Base-by-base conservation (phyloP, 2,888 invertebrate species). In the Anoplius nigerrimus region DNA sequence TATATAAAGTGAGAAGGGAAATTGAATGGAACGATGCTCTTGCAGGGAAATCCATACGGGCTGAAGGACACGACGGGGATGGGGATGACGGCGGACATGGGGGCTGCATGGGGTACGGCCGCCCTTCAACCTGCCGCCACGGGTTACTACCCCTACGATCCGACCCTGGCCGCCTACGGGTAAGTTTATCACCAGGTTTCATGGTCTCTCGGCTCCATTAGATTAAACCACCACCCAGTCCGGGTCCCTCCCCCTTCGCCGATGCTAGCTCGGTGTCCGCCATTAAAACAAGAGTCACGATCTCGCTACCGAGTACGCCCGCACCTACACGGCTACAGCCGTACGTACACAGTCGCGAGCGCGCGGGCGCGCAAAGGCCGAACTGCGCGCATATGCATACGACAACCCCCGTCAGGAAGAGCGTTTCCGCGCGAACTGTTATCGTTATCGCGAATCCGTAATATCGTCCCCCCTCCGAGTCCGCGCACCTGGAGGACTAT, bases 61-160 rank as follows among this genome's bases (percentile, higher is more conserved):
- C 90, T 97, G 89, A 97, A 97, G 91, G 94, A 95, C 88, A 87
- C 89, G 78, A 88, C 88, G 85, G 91, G 93, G 76, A 93, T 95
- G 89, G 91, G 92, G 74, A 92, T 94, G 84, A 93, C 95, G 85
- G 93, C 95, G 62, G 97, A 97, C 89, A 96, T 96, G 95, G 88
- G 88, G 72, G 93, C 95, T 74, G 95, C 96, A 83, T 97, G 97
- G 97, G 95, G 96, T 82, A 95, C 95, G 75, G 95, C 96, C 71
- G 95, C 96, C 72, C 92, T 97, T 66, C 96, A 97, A 90, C 95
- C 97, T 87, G 87, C 88, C 69, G 95, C 96, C 78, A 95, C 96
- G 75, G 96, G 95, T 86, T 97, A 97, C 92, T 96, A 97, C 91
- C 95, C 96, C 80, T 97, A 97, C 91, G 97, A 97, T 91, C 96